Percentiles rank a stretch among this genome's conserved stretches.
phyloP scores from a whole-genome alignment of 2,797 vertebrate genomes.

The Megaceryle alcyon region DNA sequence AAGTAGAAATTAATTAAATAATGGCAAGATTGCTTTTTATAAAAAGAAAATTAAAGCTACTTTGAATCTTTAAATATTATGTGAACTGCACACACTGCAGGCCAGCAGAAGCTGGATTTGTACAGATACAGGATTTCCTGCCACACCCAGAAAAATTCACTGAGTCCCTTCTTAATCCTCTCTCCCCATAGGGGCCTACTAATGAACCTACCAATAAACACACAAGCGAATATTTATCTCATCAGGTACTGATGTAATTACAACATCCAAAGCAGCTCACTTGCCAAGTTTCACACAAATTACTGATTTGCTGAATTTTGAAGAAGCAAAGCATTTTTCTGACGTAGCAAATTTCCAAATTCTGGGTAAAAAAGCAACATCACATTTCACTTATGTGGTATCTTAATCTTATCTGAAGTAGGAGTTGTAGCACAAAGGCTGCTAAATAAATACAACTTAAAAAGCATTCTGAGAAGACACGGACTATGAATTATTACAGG shows the following conservation, averaged over 20 bases:
- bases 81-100: neutral
- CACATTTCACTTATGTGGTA: neutral
- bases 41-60: neutral
- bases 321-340: neutral
- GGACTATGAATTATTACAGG: neutral
- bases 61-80: neutral
- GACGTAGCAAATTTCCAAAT: neutral
- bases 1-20: neutral
- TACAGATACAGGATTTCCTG: fast-evolving
- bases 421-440: neutral
- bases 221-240: neutral
- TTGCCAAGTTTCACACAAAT: neutral
- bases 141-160: neutral
- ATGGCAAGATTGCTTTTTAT: neutral
- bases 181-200: neutral
- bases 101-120: neutral
- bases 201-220: neutral
- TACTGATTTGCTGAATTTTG: neutral
- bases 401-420: neutral
- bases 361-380: neutral
- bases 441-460: neutral
- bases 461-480: neutral
- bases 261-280: neutral
- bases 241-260: neutral
- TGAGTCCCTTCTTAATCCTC: neutral